These are phyloP conservation scores for Equus quagga DNA, from an alignment of 2,113 vertebrate species.

Conservation along the genomic window DNA sequence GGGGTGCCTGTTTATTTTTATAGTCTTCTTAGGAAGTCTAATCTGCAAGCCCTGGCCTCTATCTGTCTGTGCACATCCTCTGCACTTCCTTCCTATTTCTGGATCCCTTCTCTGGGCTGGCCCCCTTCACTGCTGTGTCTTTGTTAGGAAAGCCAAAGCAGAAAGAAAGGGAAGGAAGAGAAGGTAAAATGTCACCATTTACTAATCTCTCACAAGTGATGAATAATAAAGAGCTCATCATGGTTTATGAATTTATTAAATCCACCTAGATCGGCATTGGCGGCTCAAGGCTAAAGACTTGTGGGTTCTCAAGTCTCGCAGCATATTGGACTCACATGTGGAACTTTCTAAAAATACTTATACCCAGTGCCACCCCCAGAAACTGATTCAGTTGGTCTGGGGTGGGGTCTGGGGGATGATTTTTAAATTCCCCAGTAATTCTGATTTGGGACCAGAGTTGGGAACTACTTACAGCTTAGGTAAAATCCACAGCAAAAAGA, in stretches of 20 bases:
- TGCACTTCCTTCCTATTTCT: not conserved
- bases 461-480: not conserved
- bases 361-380: not conserved
- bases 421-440: not conserved
- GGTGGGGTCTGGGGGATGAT: not conserved
- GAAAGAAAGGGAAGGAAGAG: not conserved
- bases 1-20: not conserved
- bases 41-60: not conserved
- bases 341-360: not conserved
- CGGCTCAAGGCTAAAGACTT: not conserved
- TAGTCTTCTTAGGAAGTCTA: not conserved
- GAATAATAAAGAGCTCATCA: not conserved
- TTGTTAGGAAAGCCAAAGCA: conserved; percentile 5
- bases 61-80: conserved; percentile 3
- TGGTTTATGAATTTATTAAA: not conserved
- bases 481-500: conserved; percentile 3
- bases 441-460: not conserved
- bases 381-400: not conserved
- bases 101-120: not conserved
- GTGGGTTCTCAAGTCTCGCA: not conserved
- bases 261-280: not conserved
- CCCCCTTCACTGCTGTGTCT: not conserved
- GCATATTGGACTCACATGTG: not conserved
- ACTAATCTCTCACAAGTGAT: not conserved
- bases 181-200: not conserved